Base-by-base conservation (phyloP, 2,113 vertebrate species). In the Illadopsis cleaveri region DNA sequence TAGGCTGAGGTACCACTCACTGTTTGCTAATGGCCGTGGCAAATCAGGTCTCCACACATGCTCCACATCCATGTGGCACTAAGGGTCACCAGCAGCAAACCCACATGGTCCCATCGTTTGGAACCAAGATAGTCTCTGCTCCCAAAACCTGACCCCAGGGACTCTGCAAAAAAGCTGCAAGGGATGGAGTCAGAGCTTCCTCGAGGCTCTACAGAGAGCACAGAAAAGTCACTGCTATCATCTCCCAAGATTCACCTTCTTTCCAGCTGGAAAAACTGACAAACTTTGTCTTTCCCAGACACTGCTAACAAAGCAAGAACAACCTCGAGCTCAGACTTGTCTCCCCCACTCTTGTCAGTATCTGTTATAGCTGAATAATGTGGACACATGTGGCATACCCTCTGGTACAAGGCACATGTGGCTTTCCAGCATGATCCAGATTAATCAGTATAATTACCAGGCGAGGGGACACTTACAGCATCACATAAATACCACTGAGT, bases 361-460 rank as follows among this genome's bases (percentile, higher is more conserved):
- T 92, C 75, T 90, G 85, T 92, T 97, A 85, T 0, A 90, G 93
- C 37, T 73, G 87, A 93, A 66, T 88, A 88, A 94, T 62, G 65
- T 33, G 75, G 85, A 86, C 2, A 1, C 51, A 9, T 19, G 44
- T 90, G 85, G 82, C 95, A 93, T 73, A 82, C 56, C 93, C 94
- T 95, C 88, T 68, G 75, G 90, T 90, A 66, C 44, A 66, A 71
- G 71, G 87, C 82, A 88, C 82, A 86, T 58, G 85, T 73, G 85
- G 72, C 79, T 94, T 91, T 94, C 90, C 86, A 92, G 82, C 85
- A 94, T 33, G 82, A 93, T 93, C 82, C 82, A 93, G 90, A 93
- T 83, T 96, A 93, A 96, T 95, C 93, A 96, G 79, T 88, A 50
- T 77, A 96, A 96, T 97, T 96, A 93, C 85, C 79, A 93, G 54